phyloP scores from a whole-genome alignment of 1,140 invertebrate genomes.

The Aphelinus atriplicis region DNA sequence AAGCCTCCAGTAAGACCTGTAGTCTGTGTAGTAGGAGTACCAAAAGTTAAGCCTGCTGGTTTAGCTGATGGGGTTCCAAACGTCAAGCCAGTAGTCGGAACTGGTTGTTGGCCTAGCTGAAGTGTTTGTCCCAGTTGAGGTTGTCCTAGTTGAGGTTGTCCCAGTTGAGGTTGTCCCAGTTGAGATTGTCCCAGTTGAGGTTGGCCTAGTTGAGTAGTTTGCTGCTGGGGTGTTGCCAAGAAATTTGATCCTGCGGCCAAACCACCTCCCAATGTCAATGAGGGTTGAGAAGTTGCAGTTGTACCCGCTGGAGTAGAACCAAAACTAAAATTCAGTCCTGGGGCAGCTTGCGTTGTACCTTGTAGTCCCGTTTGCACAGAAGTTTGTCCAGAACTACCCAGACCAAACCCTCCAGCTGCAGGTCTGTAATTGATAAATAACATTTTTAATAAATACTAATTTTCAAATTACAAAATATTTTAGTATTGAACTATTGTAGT shows the following conservation, averaged over 20 bases:
- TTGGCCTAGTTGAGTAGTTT: background rate
- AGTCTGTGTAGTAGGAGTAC: constrained; percentile 5
- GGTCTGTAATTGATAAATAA: constrained; percentile 40
- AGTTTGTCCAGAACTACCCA: constrained; percentile 2
- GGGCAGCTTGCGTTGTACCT: constrained; percentile 38
- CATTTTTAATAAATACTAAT: background rate
- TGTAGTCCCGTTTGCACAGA: constrained; percentile 42
- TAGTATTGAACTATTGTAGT: background rate
- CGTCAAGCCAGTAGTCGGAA: constrained; percentile 31
- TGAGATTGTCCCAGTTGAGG: constrained; percentile 16
- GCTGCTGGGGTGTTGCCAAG: background rate
- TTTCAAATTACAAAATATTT: background rate
- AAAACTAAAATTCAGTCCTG: constrained; percentile 54
- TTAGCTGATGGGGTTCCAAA: constrained; percentile 34
- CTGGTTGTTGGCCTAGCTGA: constrained; percentile 29
- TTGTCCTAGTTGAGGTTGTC: background rate
- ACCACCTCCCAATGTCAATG: constrained; percentile 21
- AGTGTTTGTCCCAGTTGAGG: constrained; percentile 28
- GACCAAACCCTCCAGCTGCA: constrained; percentile 38
- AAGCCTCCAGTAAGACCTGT: background rate
- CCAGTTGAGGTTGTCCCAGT: background rate
- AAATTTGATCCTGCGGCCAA: background rate
- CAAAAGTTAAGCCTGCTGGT: constrained; percentile 27
- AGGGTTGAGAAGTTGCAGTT: constrained; percentile 32
- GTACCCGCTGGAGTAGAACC: constrained; percentile 24